These are phyloP conservation scores for Procambarus virginalis DNA, from an alignment of 1,140 invertebrate species.

Conservation along the genomic window DNA sequence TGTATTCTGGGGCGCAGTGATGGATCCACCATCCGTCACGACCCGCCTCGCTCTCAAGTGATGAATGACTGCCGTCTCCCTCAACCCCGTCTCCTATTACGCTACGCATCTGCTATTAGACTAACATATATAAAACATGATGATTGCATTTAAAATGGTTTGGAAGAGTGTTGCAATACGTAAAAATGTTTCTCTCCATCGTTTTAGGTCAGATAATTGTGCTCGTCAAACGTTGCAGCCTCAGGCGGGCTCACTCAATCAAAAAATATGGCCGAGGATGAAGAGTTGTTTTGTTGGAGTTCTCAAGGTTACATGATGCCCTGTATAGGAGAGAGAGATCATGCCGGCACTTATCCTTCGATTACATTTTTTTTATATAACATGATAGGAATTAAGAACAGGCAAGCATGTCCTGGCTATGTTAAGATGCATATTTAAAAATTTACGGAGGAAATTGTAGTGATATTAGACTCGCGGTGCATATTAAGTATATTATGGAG, in stretches of 20 bases:
- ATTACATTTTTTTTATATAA: neutral
- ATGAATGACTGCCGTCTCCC: neutral
- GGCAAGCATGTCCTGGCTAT: constrained; percentile 23
- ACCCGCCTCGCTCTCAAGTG: neutral
- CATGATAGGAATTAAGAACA: neutral
- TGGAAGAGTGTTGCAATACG: constrained; percentile 13
- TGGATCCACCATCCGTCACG: constrained; percentile 34
- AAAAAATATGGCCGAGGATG: constrained; percentile 22
- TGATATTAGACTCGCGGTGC: constrained; percentile 9
- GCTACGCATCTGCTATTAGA: constrained; percentile 25
- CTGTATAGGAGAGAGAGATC: neutral
- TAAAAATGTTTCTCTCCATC: constrained; percentile 38
- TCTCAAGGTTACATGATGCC: constrained; percentile 6
- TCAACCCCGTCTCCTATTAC: constrained; percentile 15
- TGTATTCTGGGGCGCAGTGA: constrained; percentile 17
- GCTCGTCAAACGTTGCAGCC: neutral
- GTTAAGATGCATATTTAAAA: neutral
- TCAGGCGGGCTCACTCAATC: neutral
- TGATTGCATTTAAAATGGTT: constrained; percentile 34
- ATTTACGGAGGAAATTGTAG: neutral
- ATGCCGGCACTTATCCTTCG: neutral
- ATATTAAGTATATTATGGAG: constrained; percentile 31
- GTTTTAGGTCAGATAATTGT: neutral
- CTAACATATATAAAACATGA: constrained; percentile 50
- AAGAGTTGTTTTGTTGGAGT: neutral